These are phyloP conservation scores for Ophion costatus DNA, from an alignment of 2,888 invertebrate species.

Conservation along the genomic window DNA sequence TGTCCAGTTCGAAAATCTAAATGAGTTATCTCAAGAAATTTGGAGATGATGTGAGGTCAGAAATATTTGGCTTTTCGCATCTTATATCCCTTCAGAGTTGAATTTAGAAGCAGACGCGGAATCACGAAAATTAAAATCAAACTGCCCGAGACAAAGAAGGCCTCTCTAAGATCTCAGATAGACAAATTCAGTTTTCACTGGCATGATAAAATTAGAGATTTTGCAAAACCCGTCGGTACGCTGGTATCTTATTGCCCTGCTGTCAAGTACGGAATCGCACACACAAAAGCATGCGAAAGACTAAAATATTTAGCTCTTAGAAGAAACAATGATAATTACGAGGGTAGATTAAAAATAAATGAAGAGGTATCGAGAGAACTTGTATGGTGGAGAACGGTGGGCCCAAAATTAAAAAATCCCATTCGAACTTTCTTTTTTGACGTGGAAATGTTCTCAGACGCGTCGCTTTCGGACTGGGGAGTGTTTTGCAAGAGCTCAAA, in stretches of 20 bases:
- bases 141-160: conserved; percentile 27
- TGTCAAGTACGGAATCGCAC: conserved; percentile 29
- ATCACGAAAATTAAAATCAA: no score
- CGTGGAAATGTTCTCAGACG: conserved; percentile 55
- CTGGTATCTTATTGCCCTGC: conserved; percentile 37
- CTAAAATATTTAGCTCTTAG: conserved; percentile 28
- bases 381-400: conserved; percentile 41
- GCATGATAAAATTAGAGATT: conserved; percentile 30
- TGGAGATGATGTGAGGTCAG: no score
- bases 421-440: conserved; percentile 36
- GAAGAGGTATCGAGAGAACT: conserved; percentile 2
- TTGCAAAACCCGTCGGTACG: conserved; percentile 31
- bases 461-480: conserved; percentile 45
- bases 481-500: not conserved
- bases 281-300: conserved; percentile 28
- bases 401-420: conserved; percentile 9
- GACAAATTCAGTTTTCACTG: not conserved
- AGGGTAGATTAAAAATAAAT: conserved; percentile 1
- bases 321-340: conserved; percentile 11
- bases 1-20: no score
- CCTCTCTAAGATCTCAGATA: not conserved
- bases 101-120: no score
- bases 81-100: no score
- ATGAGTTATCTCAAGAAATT: no score
- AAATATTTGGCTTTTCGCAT: no score